These are phyloP conservation scores for Periphyllus acericola DNA, from an alignment of 2,888 invertebrate species.

Conservation along the genomic window DNA sequence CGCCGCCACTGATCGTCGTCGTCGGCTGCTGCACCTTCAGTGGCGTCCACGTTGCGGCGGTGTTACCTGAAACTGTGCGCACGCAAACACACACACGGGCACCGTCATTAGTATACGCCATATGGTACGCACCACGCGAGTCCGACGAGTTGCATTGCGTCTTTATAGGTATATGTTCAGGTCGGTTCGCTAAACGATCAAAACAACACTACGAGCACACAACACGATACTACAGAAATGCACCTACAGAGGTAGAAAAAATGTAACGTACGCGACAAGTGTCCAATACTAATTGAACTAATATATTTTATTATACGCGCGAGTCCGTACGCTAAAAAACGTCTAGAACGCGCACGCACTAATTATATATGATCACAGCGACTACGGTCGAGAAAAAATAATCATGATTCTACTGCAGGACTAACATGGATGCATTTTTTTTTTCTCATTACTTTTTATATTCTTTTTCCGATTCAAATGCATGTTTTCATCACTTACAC, in stretches of 20 bases:
- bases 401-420: too few relatives aligned
- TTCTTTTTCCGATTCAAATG: not conserved
- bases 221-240: too few relatives aligned
- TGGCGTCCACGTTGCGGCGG: conserved; percentile 66
- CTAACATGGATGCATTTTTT: too few relatives aligned
- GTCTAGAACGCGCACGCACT: not conserved
- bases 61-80: conserved; percentile 52
- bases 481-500: conserved; percentile 45
- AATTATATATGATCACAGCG: not conserved
- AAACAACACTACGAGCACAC: too few relatives aligned
- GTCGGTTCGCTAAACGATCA: too few relatives aligned
- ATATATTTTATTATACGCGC: not conserved
- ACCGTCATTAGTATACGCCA: not conserved
- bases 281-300: not conserved
- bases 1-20: not conserved
- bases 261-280: not conserved
- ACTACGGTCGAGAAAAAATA: conserved; percentile 4
- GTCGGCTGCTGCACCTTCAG: conserved; percentile 64
- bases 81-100: not conserved
- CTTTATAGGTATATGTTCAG: too few relatives aligned
- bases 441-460: too few relatives aligned
- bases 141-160: not conserved
- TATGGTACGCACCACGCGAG: not conserved
- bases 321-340: not conserved
- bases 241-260: too few relatives aligned